Conservation (phyloP, 2,797 vertebrate genomes). For the Pantherophis alleghaniensis region DNA sequence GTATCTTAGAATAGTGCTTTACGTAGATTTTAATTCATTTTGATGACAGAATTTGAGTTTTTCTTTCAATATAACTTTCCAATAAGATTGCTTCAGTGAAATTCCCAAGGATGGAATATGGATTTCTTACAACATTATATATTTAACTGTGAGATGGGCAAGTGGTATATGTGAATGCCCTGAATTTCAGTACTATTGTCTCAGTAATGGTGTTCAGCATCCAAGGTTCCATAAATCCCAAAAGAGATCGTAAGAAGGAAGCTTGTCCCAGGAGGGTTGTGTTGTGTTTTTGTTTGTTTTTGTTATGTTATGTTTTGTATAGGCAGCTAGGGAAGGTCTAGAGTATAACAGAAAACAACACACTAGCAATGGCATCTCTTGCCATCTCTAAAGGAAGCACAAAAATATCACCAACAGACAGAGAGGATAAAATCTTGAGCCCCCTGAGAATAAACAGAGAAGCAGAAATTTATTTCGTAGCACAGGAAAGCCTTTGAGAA, state of each 20-base stretch:
- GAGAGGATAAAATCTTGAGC: background rate
- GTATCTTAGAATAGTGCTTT: background rate
- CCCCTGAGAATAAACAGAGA: background rate
- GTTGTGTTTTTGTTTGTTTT: background rate
- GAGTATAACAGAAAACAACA: background rate
- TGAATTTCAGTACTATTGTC: background rate
- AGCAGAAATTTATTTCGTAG: background rate
- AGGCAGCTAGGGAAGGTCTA: too few species aligned
- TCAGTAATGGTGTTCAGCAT: background rate
- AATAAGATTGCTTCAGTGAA: background rate
- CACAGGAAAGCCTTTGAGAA: background rate
- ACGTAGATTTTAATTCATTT: background rate
- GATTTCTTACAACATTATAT: background rate
- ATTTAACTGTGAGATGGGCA: background rate
- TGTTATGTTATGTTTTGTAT: background rate
- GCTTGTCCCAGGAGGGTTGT: background rate
- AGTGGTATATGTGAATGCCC: background rate
- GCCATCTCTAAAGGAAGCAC: background rate
- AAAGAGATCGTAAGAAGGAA: conserved; percentile 28
- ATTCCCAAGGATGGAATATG: background rate
- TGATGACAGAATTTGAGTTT: background rate
- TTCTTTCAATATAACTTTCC: background rate
- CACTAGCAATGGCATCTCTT: background rate
- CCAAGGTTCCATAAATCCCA: background rate
- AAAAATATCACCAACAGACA: background rate